These are phyloP conservation scores for Mythimna impura DNA, from an alignment of 2,888 invertebrate genomes.

Conservation along the genomic window DNA sequence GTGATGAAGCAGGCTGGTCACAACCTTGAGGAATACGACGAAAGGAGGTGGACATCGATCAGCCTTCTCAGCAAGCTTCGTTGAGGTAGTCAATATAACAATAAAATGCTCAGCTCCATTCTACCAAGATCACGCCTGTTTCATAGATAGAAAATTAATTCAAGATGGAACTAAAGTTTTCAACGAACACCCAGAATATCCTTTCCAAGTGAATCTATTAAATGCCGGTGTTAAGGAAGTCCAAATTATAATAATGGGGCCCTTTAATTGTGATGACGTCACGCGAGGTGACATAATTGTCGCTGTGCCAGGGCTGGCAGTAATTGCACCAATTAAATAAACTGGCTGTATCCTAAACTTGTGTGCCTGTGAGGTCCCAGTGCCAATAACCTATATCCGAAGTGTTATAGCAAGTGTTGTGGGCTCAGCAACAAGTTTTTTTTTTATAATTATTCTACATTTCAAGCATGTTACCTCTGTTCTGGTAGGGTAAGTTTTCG, in stretches of 20 bases:
- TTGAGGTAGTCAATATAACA: too few species aligned
- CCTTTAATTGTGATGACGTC: conserved; percentile 68
- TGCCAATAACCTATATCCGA: conserved; percentile 32
- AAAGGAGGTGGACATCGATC: too few species aligned
- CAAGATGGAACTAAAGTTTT: background rate
- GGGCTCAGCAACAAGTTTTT: too few species aligned
- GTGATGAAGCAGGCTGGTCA: too few species aligned
- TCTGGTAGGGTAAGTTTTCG: too few species aligned
- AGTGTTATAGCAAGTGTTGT: background rate
- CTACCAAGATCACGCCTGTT: too few species aligned
- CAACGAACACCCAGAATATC: conserved; percentile 4
- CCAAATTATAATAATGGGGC: conserved; percentile 66
- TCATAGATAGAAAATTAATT: background rate
- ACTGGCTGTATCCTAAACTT: conserved; percentile 58
- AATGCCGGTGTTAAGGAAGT: conserved; percentile 63
- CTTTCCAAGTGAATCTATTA: conserved; percentile 24
- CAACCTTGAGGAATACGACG: too few species aligned
- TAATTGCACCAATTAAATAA: conserved; percentile 62
- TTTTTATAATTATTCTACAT: too few species aligned
- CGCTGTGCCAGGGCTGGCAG: conserved; percentile 47
- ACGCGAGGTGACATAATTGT: conserved; percentile 68
- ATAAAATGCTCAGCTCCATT: too few species aligned
- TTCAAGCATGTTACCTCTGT: too few species aligned
- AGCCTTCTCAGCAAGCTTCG: too few species aligned
- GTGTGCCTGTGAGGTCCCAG: conserved; percentile 14